These are phyloP conservation scores for Pissodes strobi DNA, from an alignment of 1,140 invertebrate genomes.

Conservation along the genomic window DNA sequence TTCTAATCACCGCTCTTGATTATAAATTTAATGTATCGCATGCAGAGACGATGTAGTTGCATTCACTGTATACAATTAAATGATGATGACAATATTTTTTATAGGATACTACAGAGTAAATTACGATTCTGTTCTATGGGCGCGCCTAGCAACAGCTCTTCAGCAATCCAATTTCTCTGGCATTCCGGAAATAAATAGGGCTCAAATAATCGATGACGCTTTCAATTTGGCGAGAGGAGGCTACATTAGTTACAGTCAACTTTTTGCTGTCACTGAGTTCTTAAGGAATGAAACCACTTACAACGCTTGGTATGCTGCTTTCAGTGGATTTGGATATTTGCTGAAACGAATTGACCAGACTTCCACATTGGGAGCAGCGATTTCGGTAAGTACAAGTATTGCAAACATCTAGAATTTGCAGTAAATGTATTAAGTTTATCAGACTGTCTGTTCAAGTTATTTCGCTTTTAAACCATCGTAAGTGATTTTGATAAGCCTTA, in stretches of 20 bases:
- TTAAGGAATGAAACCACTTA: conserved; percentile 66
- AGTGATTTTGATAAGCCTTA: no score
- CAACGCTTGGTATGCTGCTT: conserved; percentile 67
- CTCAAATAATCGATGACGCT: conserved; percentile 80
- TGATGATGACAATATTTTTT: conserved; percentile 40
- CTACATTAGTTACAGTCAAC: conserved; percentile 56
- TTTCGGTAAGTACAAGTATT: conserved; percentile 28
- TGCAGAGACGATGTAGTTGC: no score
- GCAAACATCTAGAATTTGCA: no score
- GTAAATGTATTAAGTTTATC: background rate
- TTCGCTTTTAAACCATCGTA: no score
- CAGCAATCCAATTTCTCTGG: conserved; percentile 57
- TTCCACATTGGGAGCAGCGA: conserved; percentile 8
- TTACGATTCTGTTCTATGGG: conserved; percentile 74
- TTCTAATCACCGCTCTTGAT: no score
- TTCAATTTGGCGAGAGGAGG: conserved; percentile 64
- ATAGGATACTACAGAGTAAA: conserved; percentile 69
- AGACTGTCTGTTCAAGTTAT: no score
- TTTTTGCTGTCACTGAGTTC: conserved; percentile 64
- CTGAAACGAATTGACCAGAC: conserved; percentile 39
- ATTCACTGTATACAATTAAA: no score
- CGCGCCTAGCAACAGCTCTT: conserved; percentile 62
- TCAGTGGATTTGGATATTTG: conserved; percentile 60
- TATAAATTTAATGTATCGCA: no score
- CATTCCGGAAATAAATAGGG: conserved; percentile 74